Evolutionary conservation across 2,113 vertebrate genomes (phyloP).

Genomic region (Condylura cristata): DNA sequence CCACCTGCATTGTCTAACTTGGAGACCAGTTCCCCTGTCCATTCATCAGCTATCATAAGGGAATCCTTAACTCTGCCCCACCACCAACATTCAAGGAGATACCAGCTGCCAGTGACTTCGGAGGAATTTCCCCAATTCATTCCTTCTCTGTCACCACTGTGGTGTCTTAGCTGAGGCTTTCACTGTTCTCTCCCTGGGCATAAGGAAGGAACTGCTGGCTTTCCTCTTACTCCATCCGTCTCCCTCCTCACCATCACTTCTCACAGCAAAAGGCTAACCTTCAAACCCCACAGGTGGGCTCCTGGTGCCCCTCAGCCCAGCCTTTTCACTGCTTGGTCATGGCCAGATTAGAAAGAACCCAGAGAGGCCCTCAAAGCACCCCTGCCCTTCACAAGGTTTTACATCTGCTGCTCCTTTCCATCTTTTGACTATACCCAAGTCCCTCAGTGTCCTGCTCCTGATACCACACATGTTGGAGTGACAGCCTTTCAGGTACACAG

Average conservation of each 20-base stretch:
- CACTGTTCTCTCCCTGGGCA: neutral
- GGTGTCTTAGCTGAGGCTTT: neutral
- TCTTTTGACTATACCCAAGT: neutral
- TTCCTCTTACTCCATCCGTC: neutral
- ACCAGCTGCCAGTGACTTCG: neutral
- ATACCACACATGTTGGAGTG: too few relatives aligned
- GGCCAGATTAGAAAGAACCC: neutral
- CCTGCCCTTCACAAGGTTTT: neutral
- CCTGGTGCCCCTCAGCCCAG: neutral
- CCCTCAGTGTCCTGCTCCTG: too few relatives aligned
- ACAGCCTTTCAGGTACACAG: neutral
- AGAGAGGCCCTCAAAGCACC: neutral
- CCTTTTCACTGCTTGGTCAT: neutral
- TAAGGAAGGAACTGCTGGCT: rapidly evolving
- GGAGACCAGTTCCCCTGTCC: neutral
- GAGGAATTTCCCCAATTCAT: neutral
- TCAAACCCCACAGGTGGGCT: neutral
- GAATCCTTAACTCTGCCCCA: neutral
- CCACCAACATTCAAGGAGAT: too few relatives aligned
- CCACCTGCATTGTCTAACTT: neutral
- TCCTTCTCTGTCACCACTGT: neutral
- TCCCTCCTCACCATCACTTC: neutral
- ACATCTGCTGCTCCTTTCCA: neutral
- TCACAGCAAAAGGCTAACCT: neutral
- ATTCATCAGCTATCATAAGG: neutral